Evolutionary conservation across 2,797 vertebrate species (phyloP), one percentile per base, ranked within the genome.

Genomic region (Hirundo rustica): DNA sequence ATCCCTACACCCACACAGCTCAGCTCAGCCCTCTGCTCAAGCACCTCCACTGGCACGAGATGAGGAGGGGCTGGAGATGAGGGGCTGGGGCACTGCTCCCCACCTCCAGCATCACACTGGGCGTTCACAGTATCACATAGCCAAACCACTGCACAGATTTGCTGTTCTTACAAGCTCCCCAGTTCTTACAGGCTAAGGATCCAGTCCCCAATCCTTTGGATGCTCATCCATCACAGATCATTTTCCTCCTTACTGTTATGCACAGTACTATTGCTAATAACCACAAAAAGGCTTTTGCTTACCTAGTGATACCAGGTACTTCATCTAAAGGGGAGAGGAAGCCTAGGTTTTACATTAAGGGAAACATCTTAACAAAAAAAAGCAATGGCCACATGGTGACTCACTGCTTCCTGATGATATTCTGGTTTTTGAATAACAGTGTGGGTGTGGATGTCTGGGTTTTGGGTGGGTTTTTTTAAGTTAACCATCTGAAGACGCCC

Each of bases 401-500:
- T 97, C 88, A 89, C 54, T 67, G 44, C 80, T 93, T 95, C 94
- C 94, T 95, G 94, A 74, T 48, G 71, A 44, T 74, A 77, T 77
- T 95, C 71, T 72, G 78, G 25, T 47, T 95, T 94, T 82, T 94
- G 48, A 96, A 85, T 70, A 95, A 94, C 93, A 94, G 44, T 15
- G 12, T 93, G 95, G 94, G 92, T 93, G 95, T 96, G 96, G 92
- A 32, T 45, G 34, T 64, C 85, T 91, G 73, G 16, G 7, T 61
- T 96, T 88, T 32, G 76, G 94, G 93, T 80, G 88, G 74, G 29
- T 87, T 92, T 85, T 58, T 65, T 85, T 62, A 75, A 85, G 94
- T 96, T 95, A 96, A 94, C 45, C 22, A 94, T 95, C 89, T 93
- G 81, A 88, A 92, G 89, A 92, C 55, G 1, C 76, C 85, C 88